Evolutionary conservation across 2,113 vertebrate species (phyloP).

Genomic region (Percopsis transmontana): DNA sequence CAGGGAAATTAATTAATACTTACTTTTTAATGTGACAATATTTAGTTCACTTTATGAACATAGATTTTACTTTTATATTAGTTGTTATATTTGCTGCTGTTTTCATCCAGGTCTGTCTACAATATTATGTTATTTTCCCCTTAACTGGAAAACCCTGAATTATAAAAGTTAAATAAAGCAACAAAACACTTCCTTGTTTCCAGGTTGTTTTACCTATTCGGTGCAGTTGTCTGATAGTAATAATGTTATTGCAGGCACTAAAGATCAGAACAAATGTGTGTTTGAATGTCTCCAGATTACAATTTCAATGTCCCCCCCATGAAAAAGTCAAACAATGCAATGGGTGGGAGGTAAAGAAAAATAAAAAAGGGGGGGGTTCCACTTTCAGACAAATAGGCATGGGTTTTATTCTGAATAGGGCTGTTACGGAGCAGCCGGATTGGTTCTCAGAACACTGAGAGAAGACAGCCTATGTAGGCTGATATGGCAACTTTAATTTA

Average conservation of each 20-base stretch:
- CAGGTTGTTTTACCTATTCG: slow-evolving; percentile 39
- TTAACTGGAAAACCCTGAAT: not conserved
- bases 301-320: slow-evolving; percentile 82
- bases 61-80: not conserved
- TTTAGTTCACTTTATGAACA: not conserved
- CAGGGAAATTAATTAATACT: too few species aligned
- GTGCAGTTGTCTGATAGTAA: slow-evolving; percentile 57
- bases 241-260: slow-evolving; percentile 79
- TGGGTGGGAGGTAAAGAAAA: slow-evolving; percentile 76
- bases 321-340: slow-evolving; percentile 72
- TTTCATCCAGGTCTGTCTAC: too few species aligned
- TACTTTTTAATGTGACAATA: not conserved
- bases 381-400: slow-evolving; percentile 78
- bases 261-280: slow-evolving; percentile 80
- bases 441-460: slow-evolving; percentile 67
- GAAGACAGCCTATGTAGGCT: slow-evolving; percentile 33
- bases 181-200: not conserved
- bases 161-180: slow-evolving; percentile 2
- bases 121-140: not conserved
- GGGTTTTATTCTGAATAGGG: slow-evolving; percentile 66
- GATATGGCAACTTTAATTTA: slow-evolving; percentile 54
- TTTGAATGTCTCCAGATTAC: slow-evolving; percentile 81
- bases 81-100: too few species aligned
- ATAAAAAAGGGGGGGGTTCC: slow-evolving; percentile 27
- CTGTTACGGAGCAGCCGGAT: slow-evolving; percentile 63